Base-by-base conservation (phyloP, 2,113 vertebrate species). In the Rynchops niger region DNA sequence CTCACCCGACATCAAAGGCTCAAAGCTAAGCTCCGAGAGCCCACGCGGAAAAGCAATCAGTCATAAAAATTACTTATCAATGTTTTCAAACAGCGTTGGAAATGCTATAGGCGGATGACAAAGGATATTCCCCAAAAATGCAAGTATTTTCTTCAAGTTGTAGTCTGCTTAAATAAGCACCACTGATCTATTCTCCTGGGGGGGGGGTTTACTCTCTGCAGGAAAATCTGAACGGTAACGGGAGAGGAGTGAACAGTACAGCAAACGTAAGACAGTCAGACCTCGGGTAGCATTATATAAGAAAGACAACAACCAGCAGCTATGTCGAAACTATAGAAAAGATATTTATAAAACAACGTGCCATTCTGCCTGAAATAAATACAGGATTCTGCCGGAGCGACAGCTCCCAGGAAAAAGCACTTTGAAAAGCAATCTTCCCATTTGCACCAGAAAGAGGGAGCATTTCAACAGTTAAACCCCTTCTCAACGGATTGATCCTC, bases 281-380 rank as follows among this genome's bases (percentile, higher is more conserved):
- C 58, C 92, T 79, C 26, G 40, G 85, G 92, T 15, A 66, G 93
- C 82, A 56, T 97, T 96, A 97, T 91, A 77, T 95, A 97, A 97
- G 96, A 83, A 95, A 92, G 84, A 94, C 92, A 94, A 94, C 93
- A 95, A 95, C 77, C 86, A 69, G 77, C 93, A 93, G 93, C 96
- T 90, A 43, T 82, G 74, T 78, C 56, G 94, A 94, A 97, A 94
- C 89, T 93, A 91, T 71, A 94, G 96, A 91, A 91, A 67, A 97
- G 91, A 95, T 91, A 93, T 96, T 95, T 93, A 95, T 86, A 95
- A 95, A 96, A 95, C 96, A 95, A 88, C 89, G 89, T 95, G 93
- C 89, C 86, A 77, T 95, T 94, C 94, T 91, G 91, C 96, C 94
- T 38, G 81, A 96, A 95, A 97, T 95, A 97, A 96, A 94, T 56